Evolutionary conservation across 2,113 vertebrate species (phyloP).

Genomic region (Archilochus colubris): DNA sequence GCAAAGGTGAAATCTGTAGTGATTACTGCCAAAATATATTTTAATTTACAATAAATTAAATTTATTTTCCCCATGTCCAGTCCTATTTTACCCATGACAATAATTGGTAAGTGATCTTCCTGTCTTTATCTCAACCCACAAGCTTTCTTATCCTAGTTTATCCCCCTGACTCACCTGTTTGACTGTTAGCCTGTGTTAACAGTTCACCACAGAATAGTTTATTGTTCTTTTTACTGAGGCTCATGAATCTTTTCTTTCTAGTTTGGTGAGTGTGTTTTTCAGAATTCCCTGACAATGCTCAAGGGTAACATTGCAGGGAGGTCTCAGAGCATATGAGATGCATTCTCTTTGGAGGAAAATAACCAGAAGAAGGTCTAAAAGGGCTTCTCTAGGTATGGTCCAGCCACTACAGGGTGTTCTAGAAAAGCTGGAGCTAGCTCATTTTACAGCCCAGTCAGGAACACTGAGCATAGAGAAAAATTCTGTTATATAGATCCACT

Average conservation of each 20-base stretch:
- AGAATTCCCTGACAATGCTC: not conserved
- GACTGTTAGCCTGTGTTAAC: not conserved
- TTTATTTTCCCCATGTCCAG: not conserved
- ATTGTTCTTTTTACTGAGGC: not conserved
- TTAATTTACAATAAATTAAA: not conserved
- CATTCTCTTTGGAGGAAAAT: not conserved
- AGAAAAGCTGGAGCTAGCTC: not conserved
- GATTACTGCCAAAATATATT: not conserved
- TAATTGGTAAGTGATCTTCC: not conserved
- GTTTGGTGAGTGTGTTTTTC: not conserved
- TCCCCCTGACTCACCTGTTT: not conserved
- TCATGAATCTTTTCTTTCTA: not conserved
- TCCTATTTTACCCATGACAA: not conserved
- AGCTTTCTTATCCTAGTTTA: not conserved
- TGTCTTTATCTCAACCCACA: not conserved
- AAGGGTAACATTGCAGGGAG: not conserved
- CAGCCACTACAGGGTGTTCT: not conserved
- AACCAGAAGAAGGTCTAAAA: not conserved
- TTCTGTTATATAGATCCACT: not conserved
- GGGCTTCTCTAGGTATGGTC: not conserved
- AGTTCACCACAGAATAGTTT: not conserved
- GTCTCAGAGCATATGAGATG: not conserved
- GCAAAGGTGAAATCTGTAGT: not conserved
- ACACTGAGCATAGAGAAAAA: not conserved
- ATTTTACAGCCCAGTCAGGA: accelerated